Base-by-base conservation (phyloP, 1,140 invertebrate genomes). In the Drosophila sp. region DNA sequence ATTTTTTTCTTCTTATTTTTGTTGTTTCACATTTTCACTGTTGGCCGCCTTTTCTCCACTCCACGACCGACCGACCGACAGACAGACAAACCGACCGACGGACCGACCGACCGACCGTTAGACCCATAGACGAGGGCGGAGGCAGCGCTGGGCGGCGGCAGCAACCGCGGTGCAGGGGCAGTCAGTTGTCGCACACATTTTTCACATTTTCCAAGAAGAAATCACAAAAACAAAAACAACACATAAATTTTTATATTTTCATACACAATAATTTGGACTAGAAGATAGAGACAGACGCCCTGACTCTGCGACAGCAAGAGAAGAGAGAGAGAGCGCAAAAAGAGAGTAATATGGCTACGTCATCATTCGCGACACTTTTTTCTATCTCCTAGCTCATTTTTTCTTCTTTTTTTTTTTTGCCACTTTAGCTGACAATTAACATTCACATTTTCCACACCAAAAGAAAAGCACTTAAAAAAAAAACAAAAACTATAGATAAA, bases 131-230 rank as follows among this genome's bases (percentile, higher is more conserved):
- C 65, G 32, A 44, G 7, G 64, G 56, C 70, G 35, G 57, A 35
- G 30, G 25, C 30, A 29, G 1, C 5, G 11, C n/a, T 41, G 44
- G 8, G 17, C 7, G 17, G 5, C 44, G n/a, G 7, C 17, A 29
- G 8, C 29, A 7, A 29, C 17, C 35, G 35, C 47, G 17, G 27
- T n/a, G 50, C 10, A 32, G 67, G 50, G 67, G 58, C 57, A 69
- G 67, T 50, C 82, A 86, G 80, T 86, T 86, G 83, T 86, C 83
- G 83, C 83, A 83, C 83, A 87, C 83, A 86, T 86, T 86, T 86
- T 83, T 86, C 79, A 86, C 83, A 86, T 86, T 76, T 75, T 82
- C 65, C 66, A 60, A 17, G 61, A 38, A 47, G 62, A 56, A 40
- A 65, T 17, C 56, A 66, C 23, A 72, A 55, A 17, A 66, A 72